These are phyloP conservation scores for Oryzias melastigma DNA, from an alignment of 2,113 vertebrate genomes.

Conservation along the genomic window DNA sequence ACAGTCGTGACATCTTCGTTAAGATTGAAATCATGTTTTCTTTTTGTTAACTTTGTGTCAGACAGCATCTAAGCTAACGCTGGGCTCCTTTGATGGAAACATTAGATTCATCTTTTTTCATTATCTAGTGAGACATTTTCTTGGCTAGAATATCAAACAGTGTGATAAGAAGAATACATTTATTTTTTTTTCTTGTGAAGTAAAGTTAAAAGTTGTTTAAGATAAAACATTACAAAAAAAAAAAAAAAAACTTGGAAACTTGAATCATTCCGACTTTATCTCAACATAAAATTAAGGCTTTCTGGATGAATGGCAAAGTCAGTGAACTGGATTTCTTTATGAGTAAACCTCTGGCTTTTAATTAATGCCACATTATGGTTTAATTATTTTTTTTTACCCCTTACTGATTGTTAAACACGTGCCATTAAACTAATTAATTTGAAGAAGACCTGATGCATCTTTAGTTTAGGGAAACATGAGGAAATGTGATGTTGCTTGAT, in stretches of 20 bases:
- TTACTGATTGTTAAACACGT: not conserved
- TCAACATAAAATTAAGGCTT: constrained; percentile 37
- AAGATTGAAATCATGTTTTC: not conserved
- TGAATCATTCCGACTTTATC: constrained; percentile 34
- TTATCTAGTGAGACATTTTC: constrained; percentile 6
- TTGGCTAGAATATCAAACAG: constrained; percentile 1
- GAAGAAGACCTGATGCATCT: constrained; percentile 4
- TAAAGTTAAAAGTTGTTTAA: constrained; percentile 21
- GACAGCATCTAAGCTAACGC: not conserved
- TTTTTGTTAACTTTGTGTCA: not conserved
- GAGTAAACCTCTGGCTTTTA: constrained; percentile 31
- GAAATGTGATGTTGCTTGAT: not conserved
- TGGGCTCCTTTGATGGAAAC: not conserved
- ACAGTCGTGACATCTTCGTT: not conserved
- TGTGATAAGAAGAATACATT: constrained; percentile 14
- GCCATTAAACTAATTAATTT: too few species aligned
- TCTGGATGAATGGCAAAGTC: constrained; percentile 20
- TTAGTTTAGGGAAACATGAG: not conserved
- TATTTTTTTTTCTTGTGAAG: constrained; percentile 35
- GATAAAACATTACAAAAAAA: constrained; percentile 32
- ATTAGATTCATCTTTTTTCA: constrained; percentile 9
- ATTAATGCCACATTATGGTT: constrained; percentile 32
- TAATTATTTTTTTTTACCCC: constrained; percentile 18
- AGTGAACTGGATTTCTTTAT: constrained; percentile 24
- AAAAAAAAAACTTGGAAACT: constrained; percentile 4